Percentiles rank a stretch among this genome's conserved stretches.
These are phyloP conservation scores for Lochmaea capreae DNA, from an alignment of 2,888 invertebrate species.

Conservation along the genomic window DNA sequence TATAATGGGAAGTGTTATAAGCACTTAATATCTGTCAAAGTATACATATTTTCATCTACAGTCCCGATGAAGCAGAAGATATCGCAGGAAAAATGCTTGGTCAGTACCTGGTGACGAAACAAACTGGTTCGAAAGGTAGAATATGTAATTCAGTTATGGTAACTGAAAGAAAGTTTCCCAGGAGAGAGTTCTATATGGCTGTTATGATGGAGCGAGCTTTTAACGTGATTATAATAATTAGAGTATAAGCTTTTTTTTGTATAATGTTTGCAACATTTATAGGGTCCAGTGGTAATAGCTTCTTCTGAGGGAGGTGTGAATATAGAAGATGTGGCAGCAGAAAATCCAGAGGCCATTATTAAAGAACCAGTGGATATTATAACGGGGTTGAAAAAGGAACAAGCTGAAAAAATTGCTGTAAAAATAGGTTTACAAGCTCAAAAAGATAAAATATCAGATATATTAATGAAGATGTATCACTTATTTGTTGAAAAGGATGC, in stretches of 20 bases:
- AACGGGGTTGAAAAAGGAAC: conserved; percentile 80
- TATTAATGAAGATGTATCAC: conserved; percentile 86
- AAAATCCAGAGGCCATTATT: conserved; percentile 91
- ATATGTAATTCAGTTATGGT: conserved; percentile 97
- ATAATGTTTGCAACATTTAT: conserved; percentile 38
- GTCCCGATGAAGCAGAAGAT: conserved; percentile 86
- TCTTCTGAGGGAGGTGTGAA: conserved; percentile 96
- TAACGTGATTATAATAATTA: conserved; percentile 62
- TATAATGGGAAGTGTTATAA: not conserved
- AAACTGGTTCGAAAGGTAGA: conserved; percentile 92
- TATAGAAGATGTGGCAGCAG: conserved; percentile 95
- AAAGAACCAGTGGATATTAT: conserved; percentile 91
- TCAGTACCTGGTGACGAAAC: conserved; percentile 92
- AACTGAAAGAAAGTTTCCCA: conserved; percentile 94
- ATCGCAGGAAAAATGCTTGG: conserved; percentile 90
- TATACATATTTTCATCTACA: conserved; percentile 58
- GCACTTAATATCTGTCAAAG: not conserved
- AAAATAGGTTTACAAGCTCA: conserved; percentile 80
- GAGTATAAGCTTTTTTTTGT: not conserved
- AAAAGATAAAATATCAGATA: conserved; percentile 77
- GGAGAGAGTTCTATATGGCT: conserved; percentile 98
- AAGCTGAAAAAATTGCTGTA: conserved; percentile 76
- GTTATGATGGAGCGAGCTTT: conserved; percentile 98
- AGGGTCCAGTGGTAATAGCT: conserved; percentile 96
- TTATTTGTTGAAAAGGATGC: conserved; percentile 91